phyloP scores from a whole-genome alignment of 2,113 vertebrate species.

The Gyps fulvus region DNA sequence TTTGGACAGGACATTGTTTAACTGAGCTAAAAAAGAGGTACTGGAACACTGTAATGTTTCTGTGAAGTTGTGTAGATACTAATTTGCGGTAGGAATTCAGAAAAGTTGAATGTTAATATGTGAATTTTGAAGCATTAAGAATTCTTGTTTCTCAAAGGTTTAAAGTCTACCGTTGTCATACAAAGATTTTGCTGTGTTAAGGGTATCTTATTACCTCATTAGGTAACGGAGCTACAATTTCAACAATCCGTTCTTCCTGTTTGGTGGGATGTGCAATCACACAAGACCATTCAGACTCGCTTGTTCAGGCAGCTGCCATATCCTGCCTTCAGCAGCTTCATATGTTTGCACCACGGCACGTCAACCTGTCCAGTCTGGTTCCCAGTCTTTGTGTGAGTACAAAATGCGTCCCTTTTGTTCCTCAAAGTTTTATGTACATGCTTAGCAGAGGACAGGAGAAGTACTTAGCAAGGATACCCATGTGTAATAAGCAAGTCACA shows the following conservation, averaged over 20 bases:
- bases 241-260: slow-evolving; percentile 97
- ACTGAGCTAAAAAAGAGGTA: neutral
- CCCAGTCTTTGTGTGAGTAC: slow-evolving; percentile 91
- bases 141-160: neutral
- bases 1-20: neutral
- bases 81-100: neutral
- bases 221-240: slow-evolving; percentile 94
- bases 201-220: neutral
- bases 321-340: slow-evolving; percentile 98
- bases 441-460: neutral
- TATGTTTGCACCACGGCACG: slow-evolving; percentile 97
- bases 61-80: neutral
- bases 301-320: slow-evolving; percentile 97
- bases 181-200: neutral
- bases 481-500: neutral
- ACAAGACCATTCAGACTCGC: slow-evolving; percentile 96
- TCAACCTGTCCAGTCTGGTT: slow-evolving; percentile 96
- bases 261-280: slow-evolving; percentile 99
- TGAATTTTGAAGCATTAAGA: neutral
- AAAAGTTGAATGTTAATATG: neutral
- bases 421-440: neutral
- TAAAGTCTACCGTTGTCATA: neutral
- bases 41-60: neutral
- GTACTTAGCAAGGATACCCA: neutral
- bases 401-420: neutral